These are phyloP conservation scores for Coenonympha arcania DNA, from an alignment of 2,888 invertebrate genomes.

Conservation along the genomic window DNA sequence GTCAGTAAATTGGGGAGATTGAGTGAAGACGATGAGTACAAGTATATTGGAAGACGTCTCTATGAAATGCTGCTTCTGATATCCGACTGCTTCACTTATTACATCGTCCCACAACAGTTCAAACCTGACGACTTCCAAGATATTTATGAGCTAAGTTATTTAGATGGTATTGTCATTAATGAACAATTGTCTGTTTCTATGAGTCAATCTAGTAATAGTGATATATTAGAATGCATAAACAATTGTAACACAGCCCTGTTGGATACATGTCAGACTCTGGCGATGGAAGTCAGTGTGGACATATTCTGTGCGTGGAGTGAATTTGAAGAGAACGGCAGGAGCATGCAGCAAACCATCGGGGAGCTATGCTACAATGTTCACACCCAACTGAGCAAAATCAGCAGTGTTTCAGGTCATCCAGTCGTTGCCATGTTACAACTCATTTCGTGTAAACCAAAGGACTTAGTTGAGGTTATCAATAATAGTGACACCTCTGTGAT, in stretches of 20 bases:
- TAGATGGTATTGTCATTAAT: conserved; percentile 33
- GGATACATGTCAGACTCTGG: conserved; percentile 48
- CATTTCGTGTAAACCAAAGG: conserved; percentile 51
- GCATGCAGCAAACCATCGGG: conserved; percentile 55
- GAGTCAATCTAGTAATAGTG: conserved; percentile 37
- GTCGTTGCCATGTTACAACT: conserved; percentile 51
- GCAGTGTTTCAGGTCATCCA: conserved; percentile 44
- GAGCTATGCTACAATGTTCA: conserved; percentile 51
- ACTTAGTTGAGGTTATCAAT: conserved; percentile 49
- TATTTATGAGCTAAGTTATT: conserved; percentile 47
- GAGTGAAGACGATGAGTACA: conserved; percentile 45
- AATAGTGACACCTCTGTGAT: conserved; percentile 40
- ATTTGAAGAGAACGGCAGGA: conserved; percentile 50
- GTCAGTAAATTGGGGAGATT: conserved; percentile 40
- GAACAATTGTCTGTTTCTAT: conserved; percentile 32
- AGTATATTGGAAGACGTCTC: conserved; percentile 47
- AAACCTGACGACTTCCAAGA: conserved; percentile 34
- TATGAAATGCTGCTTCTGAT: conserved; percentile 38
- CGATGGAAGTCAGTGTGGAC: conserved; percentile 60
- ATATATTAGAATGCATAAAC: conserved; percentile 42
- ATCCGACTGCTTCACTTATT: conserved; percentile 20
- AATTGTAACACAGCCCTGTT: conserved; percentile 45
- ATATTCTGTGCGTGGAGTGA: conserved; percentile 68
- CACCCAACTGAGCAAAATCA: conserved; percentile 35
- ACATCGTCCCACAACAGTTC: conserved; percentile 31